A percentile compares a stretch with the other conserved stretches of the same genome.
phyloP scores from a whole-genome alignment of 2,797 vertebrate species.

The Calcarius lapponicus region DNA sequence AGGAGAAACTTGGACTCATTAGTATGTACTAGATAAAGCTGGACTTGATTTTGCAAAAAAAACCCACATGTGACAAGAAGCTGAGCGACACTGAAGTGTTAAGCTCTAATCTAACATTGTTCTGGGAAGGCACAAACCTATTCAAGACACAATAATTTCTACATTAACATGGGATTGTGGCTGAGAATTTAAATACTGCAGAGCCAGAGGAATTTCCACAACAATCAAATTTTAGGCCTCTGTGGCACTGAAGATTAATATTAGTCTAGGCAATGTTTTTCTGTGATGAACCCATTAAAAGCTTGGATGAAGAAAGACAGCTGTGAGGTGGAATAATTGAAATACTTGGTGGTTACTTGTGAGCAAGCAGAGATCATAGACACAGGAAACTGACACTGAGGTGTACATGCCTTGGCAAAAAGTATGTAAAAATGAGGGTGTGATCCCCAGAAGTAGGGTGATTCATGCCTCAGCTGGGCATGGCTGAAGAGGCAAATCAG shows the following conservation, averaged over 20 bases:
- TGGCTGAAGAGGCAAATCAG: not conserved
- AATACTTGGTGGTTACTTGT: not conserved
- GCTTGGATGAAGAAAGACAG: not conserved
- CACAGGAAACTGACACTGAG: not conserved
- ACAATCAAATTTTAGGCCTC: not conserved
- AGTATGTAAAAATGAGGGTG: not conserved
- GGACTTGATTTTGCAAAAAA: not conserved
- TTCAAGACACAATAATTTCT: constrained; percentile 18
- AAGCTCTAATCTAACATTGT: constrained; percentile 31
- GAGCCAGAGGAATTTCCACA: constrained; percentile 12
- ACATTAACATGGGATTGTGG: not conserved
- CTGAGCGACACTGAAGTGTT: not conserved
- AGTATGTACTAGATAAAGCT: not conserved
- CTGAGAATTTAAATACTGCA: not conserved
- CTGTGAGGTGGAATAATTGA: not conserved
- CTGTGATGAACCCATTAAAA: constrained; percentile 22
- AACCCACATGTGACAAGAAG: not conserved
- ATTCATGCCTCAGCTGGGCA: not conserved
- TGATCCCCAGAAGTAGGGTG: not conserved
- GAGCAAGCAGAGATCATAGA: not conserved
- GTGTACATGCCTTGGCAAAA: not conserved
- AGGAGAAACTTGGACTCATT: not conserved
- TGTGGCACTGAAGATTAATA: not conserved
- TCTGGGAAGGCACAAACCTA: constrained; percentile 16
- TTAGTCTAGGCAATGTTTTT: constrained; percentile 6